Evolutionary conservation across 2,113 vertebrate species (phyloP).

Genomic region (Crotalus viridis): DNA sequence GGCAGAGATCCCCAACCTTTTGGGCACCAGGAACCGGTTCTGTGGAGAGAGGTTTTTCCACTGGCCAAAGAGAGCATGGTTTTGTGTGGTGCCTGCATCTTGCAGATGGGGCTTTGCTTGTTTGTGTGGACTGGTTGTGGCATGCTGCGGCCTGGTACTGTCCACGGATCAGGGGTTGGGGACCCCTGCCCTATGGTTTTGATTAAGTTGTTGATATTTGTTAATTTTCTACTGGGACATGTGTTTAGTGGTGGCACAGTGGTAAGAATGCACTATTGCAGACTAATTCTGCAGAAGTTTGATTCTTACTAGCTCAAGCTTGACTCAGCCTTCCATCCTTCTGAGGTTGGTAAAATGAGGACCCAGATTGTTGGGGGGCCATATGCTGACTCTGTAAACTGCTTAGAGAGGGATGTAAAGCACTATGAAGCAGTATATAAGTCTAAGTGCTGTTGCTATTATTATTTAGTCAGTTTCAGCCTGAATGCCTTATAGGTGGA

Average conservation of each 20-base stretch:
- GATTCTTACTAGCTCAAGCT: neutral
- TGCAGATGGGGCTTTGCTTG: no score
- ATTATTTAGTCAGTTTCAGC: neutral
- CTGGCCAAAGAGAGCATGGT: no score
- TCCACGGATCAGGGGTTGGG: no score
- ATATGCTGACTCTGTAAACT: neutral
- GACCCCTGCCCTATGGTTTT: neutral
- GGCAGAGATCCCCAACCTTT: no score
- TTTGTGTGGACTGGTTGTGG: no score
- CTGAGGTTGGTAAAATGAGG: neutral
- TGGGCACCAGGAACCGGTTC: no score
- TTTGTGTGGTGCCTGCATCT: no score
- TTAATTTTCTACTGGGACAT: no score
- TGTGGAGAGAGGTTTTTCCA: no score
- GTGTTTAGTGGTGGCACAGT: no score
- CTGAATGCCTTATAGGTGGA: neutral
- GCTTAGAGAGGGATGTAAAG: neutral
- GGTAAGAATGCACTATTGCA: neutral
- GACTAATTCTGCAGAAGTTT: neutral
- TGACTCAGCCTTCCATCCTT: neutral
- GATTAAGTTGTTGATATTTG: neutral
- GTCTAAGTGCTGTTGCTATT: neutral
- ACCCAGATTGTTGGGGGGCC: neutral
- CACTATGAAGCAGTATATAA: neutral
- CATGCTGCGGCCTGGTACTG: no score